Evolutionary conservation across 2,113 vertebrate species (phyloP).

Genomic region (Phalacrocorax aristotelis): DNA sequence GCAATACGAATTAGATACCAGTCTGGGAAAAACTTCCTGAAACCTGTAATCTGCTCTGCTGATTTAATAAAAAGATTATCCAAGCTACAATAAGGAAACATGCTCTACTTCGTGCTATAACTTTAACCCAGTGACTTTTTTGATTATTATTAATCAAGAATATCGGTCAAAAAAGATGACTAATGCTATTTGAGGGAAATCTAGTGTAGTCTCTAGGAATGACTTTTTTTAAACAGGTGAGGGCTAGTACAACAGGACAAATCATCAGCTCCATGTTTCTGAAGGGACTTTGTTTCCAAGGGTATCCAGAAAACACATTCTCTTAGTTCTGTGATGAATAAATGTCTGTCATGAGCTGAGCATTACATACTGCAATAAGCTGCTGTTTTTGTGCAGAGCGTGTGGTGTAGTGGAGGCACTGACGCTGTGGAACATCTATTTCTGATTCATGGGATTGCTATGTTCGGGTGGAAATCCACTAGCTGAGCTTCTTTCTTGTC

Average conservation of each 20-base stretch:
- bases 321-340: not conserved
- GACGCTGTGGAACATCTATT: conserved; percentile 6
- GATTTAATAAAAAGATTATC: not conserved
- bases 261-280: not conserved
- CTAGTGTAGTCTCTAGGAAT: not conserved
- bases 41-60: not conserved
- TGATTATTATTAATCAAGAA: not conserved
- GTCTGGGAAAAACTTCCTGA: not conserved
- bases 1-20: not conserved
- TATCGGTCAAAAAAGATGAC: not conserved
- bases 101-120: not conserved
- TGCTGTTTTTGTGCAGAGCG: not conserved
- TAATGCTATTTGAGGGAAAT: not conserved
- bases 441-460: conserved; percentile 46
- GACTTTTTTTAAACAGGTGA: not conserved
- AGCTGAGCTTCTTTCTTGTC: not conserved
- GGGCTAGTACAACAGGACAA: not conserved
- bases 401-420: not conserved
- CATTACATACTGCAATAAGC: not conserved
- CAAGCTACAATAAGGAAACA: not conserved
- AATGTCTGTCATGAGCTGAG: conserved; percentile 21
- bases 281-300: conserved; percentile 8
- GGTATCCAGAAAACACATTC: conserved; percentile 23
- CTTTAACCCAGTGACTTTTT: not conserved
- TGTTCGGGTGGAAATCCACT: not conserved